Base-by-base conservation (phyloP, 2,888 invertebrate species). In the Strigamia maritima region DNA sequence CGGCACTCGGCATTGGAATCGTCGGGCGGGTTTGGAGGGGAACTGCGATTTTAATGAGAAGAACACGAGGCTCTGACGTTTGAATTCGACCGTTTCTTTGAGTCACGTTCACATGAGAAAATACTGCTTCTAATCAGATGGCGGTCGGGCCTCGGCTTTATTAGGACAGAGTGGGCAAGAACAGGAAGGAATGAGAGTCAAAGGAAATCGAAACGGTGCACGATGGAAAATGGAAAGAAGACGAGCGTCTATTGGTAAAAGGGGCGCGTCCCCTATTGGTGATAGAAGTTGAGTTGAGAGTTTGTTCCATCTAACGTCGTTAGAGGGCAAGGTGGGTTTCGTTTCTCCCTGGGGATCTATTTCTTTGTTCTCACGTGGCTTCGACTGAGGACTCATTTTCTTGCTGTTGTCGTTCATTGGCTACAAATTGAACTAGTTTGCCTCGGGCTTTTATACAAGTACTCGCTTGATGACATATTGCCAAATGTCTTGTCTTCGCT, bases 51-150 rank as follows among this genome's bases (percentile, higher is more conserved):
- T 65, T 65, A 65, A 65, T 65, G 65, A 65, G 65, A 28, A 1
- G 28, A 65, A 65, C 26, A 65, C 65, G 65, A 65, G 24, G 49
- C 49, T 19, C 65, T 26, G 26, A 65, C 65, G 65, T 65, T 65
- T 24, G 65, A 65, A 65, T 65, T 65, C 65, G 24, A 10, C 16
- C 65, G 26, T 49, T 49, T 65, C 65, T 65, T 65, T 65, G 65
- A 65, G 65, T 65, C 65, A 65, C 65, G 65, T 65, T 65, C 65
- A 65, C 65, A 65, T 65, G 65, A 65, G 65, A 65, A 65, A 65
- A 65, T 65, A 65, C 65, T 24, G 65, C 65, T 65, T 65, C 65
- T 65, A 65, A 65, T 65, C 65, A 65, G 65, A 65, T 65, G 65
- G 65, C 65, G 65, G 65, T 28, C 24, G 65, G 24, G 65, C 10